These are phyloP conservation scores for Blastomussa wellsi DNA, from an alignment of 92 coral and sea anemone species.

Conservation along the genomic window DNA sequence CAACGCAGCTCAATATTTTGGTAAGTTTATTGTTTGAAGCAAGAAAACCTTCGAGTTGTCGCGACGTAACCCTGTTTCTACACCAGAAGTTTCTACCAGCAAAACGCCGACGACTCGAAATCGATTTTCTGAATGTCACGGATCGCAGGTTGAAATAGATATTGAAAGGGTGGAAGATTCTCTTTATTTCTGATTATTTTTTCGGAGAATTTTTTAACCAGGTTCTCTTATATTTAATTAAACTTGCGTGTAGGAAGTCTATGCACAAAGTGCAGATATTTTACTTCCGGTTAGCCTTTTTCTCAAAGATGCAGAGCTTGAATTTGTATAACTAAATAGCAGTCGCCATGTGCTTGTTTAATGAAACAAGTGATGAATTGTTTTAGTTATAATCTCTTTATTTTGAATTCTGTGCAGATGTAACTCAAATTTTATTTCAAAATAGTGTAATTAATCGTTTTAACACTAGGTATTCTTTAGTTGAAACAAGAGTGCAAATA, in stretches of 20 bases:
- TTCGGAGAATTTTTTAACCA: neutral
- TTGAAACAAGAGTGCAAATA: neutral
- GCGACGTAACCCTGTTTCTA: slow-evolving; percentile 17
- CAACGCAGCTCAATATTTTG: slow-evolving; percentile 44
- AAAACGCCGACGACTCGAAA: neutral
- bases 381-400: neutral
- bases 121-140: slow-evolving; percentile 1
- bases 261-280: neutral
- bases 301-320: neutral
- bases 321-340: neutral
- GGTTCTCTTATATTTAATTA: neutral
- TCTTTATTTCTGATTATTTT: neutral
- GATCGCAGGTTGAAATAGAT: neutral
- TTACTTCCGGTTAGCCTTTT: slow-evolving; percentile 34
- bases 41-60: neutral
- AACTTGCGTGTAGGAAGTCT: neutral
- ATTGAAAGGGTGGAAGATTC: slow-evolving; percentile 6
- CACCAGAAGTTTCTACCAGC: slow-evolving; percentile 4
- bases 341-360: neutral
- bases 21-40: slow-evolving; percentile 23
- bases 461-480: neutral
- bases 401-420: neutral
- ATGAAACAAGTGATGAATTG: neutral
- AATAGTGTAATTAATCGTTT: neutral
- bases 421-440: neutral